Evolutionary conservation across 2,888 invertebrate species (phyloP).

Genomic region (Lepidochitona cinerea): DNA sequence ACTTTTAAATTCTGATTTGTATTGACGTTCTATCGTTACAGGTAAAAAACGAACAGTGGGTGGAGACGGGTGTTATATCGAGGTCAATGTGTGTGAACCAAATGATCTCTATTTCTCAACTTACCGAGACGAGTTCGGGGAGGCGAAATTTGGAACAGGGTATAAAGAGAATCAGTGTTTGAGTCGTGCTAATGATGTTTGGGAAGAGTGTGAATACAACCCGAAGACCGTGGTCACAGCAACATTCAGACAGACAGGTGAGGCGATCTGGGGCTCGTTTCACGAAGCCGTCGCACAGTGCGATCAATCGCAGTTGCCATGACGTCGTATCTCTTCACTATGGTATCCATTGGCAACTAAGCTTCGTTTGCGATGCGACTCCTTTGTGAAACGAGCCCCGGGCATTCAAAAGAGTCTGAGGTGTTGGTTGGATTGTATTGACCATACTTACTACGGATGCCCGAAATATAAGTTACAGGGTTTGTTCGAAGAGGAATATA

Average conservation of each 20-base stretch:
- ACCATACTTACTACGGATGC: too few relatives aligned
- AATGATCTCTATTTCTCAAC: background rate
- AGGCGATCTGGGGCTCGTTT: background rate
- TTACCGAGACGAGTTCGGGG: background rate
- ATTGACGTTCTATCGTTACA: background rate
- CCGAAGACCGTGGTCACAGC: background rate
- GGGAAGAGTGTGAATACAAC: slow-evolving; percentile 1
- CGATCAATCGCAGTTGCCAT: too few relatives aligned
- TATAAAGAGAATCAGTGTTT: background rate
- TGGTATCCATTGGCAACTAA: too few relatives aligned
- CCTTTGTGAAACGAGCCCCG: too few relatives aligned
- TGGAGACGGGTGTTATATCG: slow-evolving; percentile 2
- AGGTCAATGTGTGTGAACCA: background rate
- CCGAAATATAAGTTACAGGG: too few relatives aligned
- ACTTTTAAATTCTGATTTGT: too few relatives aligned
- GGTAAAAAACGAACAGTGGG: background rate
- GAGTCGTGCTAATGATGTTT: slow-evolving; percentile 7
- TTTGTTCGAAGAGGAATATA: too few relatives aligned
- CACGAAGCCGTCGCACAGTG: too few relatives aligned
- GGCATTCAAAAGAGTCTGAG: too few relatives aligned
- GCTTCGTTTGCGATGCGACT: too few relatives aligned
- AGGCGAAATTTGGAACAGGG: background rate
- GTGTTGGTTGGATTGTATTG: too few relatives aligned
- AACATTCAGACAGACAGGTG: slow-evolving; percentile 3
- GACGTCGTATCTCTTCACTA: too few relatives aligned